Conservation (phyloP, 2,113 vertebrate species). For the Propithecus coquereli region DNA sequence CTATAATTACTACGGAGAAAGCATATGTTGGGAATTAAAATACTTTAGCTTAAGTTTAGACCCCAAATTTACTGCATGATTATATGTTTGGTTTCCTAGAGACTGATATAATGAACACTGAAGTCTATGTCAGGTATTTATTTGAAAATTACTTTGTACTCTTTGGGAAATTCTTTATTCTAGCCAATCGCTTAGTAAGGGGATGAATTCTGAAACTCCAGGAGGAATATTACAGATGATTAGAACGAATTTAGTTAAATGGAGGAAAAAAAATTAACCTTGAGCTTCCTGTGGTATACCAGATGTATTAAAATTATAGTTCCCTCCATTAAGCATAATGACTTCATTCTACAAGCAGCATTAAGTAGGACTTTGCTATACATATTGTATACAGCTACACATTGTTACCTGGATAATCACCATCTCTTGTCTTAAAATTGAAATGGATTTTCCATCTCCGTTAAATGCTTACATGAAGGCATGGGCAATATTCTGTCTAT, state of each 20-base stretch:
- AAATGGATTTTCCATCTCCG: slow-evolving; percentile 7
- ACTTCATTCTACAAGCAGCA: slow-evolving; percentile 3
- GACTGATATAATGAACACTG: slow-evolving; percentile 45
- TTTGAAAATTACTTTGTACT: slow-evolving; percentile 38
- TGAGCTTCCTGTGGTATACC: slow-evolving; percentile 4
- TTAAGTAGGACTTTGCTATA: background rate
- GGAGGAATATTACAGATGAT: slow-evolving; percentile 14
- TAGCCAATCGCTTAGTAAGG: slow-evolving; percentile 20
- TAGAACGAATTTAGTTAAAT: slow-evolving; percentile 55
- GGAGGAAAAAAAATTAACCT: slow-evolving; percentile 39
- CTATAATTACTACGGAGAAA: slow-evolving; percentile 28
- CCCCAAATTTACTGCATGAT: slow-evolving; percentile 42
- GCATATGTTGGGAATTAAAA: slow-evolving; percentile 53
- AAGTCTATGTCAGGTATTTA: slow-evolving; percentile 40
- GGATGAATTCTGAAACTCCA: slow-evolving; percentile 26
- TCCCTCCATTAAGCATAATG: slow-evolving; percentile 21
- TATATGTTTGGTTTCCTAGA: slow-evolving; percentile 51
- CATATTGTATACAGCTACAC: background rate
- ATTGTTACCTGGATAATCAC: slow-evolving; percentile 40
- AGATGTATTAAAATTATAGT: slow-evolving; percentile 39
- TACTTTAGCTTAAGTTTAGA: slow-evolving; percentile 51
- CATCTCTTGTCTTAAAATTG: slow-evolving; percentile 33
- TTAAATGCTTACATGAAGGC: slow-evolving; percentile 20
- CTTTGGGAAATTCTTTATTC: slow-evolving; percentile 33
- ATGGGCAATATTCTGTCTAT: background rate